Base-by-base conservation (phyloP, 1,140 invertebrate genomes). In the Armadillidium nasatum region DNA sequence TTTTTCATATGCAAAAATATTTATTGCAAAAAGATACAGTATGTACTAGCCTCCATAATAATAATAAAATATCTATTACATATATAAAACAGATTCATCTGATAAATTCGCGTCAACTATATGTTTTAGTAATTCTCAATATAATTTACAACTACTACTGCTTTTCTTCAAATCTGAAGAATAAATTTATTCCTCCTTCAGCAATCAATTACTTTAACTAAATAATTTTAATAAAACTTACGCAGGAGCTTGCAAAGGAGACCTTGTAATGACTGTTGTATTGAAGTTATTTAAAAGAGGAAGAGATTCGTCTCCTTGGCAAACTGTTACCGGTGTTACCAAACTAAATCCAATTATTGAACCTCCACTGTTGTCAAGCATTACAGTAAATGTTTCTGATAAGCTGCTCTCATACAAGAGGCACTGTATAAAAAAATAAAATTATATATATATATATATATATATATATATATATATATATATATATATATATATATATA, bases 351-450 rank as follows among this genome's bases (percentile, higher is more conserved):
- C 50, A 60, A 60, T 19, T 13, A 60, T 19, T 60, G 50, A 60
- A 15, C 50, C 50, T 60, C 50, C 50, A 60, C 19, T 60, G 50
- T 60, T 60, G 50, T 60, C 50, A 13, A 60, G 50, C 50, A 60
- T 60, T 4, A 60, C 19, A 15, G 50, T 60, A 60, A 60, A 19
- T 4, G 19, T 15, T 60, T 60, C 50, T 2, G 50, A 4, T 7
- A 60, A 60, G 19, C 50, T 60, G 50, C 50, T 60, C 7, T 60
- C 50, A 19, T 60, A 60, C 50, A 60, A 60, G 1, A 60, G 7
- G 19, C 50, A 60, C 50, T 60, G 50, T 15, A 19, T 10, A 50
- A 15, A 15, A 50, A 15, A 50, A 10, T 15, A 50, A 50, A 50
- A 10, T 15, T 50, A 50, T 9, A 10, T 10, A 50, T 50, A 50